Base-by-base conservation (phyloP, 2,113 vertebrate genomes). In the Hyperopisus bebe region DNA sequence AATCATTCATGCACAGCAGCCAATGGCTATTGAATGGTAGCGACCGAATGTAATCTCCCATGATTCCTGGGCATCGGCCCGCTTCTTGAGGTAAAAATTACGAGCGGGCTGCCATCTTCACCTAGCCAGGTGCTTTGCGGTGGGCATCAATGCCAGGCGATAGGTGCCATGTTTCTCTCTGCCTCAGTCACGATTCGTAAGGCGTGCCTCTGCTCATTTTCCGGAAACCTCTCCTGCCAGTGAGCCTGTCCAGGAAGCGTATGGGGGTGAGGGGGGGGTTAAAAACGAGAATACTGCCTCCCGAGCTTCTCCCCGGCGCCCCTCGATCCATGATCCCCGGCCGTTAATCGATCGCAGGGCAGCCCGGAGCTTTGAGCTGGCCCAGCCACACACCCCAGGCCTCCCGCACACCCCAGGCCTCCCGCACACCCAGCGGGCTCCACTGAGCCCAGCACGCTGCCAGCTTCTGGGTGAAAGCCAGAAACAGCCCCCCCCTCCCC, bases 21-120 rank as follows among this genome's bases (percentile, higher is more conserved):
- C 35, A n/a, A 15, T 24, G 95, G 95, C 93, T 86, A 95, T 96
- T 95, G 92, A 94, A 96, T 92, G 94, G 94, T 95, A 27, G 48
- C 94, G 94, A 95, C 95, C 96, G 95, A 96, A 94, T 96, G 96
- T 96, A 95, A 95, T 92, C 92, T 92, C 91, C 94, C 94, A 92
- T 94, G 93, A 92, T 92, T 58, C 55, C 94, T 93, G 90, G 92
- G 92, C 94, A 94, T 92, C 93, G 91, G 92, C 93, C 93, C 93
- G 91, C 91, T 93, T 89, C 21, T 91, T 92, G 94, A 92, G 91
- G 92, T 77, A 42, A 42, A 15, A 92, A 92, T 87, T 10, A 31
- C 3, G 27, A 19, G 35, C 9, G 11, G 13, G 35, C 53, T 15
- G 35, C 53, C 42, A n/a, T 27, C 53, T 35, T 31, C n/a, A 47